phyloP scores from a whole-genome alignment of 2,113 vertebrate species.

The Sebastes fasciatus region DNA sequence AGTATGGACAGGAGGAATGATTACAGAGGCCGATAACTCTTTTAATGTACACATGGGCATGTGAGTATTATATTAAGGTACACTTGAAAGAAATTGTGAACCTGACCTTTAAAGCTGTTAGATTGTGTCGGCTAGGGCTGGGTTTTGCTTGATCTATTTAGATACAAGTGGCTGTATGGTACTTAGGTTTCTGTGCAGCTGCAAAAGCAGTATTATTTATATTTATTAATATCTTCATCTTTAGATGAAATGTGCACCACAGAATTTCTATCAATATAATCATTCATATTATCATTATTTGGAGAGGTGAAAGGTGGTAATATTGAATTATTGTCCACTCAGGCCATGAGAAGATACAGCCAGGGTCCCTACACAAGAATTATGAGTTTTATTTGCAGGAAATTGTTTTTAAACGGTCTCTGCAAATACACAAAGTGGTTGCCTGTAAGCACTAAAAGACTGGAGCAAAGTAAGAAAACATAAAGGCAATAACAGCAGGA shows the following conservation, averaged over 20 bases:
- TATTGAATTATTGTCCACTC: background rate
- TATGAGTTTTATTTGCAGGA: slow-evolving; percentile 5
- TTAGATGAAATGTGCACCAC: background rate
- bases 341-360: background rate
- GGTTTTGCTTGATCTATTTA: background rate
- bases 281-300: no score
- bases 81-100: no score
- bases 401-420: slow-evolving; percentile 9
- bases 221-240: background rate
- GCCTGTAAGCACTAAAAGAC: background rate
- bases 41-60: no score
- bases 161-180: background rate
- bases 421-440: background rate
- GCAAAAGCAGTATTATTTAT: background rate
- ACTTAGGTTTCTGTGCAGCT: background rate
- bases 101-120: no score
- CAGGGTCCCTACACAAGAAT: background rate
- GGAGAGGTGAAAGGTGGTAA: no score
- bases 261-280: no score
- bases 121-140: no score
- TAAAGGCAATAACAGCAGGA: background rate
- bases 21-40: no score
- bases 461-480: slow-evolving; percentile 10
- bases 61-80: no score
- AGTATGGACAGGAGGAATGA: background rate